phyloP scores from a whole-genome alignment of 2,888 invertebrate genomes.

The Phengaris alcon region DNA sequence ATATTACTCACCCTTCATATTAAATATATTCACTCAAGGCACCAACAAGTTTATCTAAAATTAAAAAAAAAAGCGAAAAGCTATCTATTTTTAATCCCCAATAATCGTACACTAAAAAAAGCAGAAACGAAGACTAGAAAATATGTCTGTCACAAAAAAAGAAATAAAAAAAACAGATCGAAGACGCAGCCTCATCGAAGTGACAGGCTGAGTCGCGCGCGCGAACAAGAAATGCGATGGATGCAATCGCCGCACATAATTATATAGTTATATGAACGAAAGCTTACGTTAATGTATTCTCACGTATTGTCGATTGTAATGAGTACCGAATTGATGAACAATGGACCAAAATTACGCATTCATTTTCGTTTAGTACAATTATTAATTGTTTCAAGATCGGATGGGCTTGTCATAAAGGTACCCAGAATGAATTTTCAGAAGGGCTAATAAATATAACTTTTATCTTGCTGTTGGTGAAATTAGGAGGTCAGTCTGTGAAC shows the following conservation, averaged over 20 bases:
- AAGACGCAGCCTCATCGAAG: background rate
- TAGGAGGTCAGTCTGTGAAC: too few relatives aligned
- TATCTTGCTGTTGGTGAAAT: too few relatives aligned
- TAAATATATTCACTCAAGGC: background rate
- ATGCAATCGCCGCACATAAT: background rate
- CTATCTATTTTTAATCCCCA: background rate
- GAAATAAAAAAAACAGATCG: background rate
- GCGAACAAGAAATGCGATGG: background rate
- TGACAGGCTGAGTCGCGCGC: constrained; percentile 8
- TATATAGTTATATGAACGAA: background rate
- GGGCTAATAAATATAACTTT: too few relatives aligned
- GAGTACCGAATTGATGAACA: background rate
- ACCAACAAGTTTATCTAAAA: background rate
- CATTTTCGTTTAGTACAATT: background rate
- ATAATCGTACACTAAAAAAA: too few relatives aligned
- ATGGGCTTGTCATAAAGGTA: too few relatives aligned
- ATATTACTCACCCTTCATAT: too few relatives aligned
- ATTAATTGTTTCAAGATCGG: background rate
- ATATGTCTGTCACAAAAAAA: background rate
- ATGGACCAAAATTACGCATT: background rate
- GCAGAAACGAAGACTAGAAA: too few relatives aligned
- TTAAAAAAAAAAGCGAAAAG: too few relatives aligned
- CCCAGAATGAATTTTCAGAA: too few relatives aligned
- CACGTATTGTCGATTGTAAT: constrained; percentile 6
- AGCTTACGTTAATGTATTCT: background rate